Base-by-base conservation (phyloP, 2,888 invertebrate genomes). In the Lasioglossum pauxillum region DNA sequence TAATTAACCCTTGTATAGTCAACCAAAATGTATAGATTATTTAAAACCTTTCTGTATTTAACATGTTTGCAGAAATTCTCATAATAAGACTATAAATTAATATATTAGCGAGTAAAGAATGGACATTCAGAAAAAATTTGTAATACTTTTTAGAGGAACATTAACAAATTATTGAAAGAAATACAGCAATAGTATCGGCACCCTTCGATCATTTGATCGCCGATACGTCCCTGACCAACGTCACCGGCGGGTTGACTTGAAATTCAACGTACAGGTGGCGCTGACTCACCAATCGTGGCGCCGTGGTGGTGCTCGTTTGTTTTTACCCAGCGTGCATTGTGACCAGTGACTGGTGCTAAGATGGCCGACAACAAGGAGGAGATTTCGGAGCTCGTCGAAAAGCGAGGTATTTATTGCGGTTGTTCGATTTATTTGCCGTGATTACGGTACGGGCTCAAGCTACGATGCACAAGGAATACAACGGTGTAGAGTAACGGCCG, bases 351-450 rank as follows among this genome's bases (percentile, higher is more conserved):
- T 95, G 94, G 94, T 94, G 95, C 95, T 95, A 95, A 95, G 95
- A 95, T 95, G 95, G 95, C 95, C 92, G 95, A 95, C 95, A 94
- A 94, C 94, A 95, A 95, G 95, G 95, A 95, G 95, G 95, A 95
- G 93, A 94, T 94, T 94, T 94, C 92, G 93, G 94, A 94, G 93
- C 94, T 94, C 94, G 94, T 92, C 92, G 95, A 94, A 90, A 94
- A 95, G 92, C 94, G 94, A 95, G 95, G 95, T 95, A 95, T 92
- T 94, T 94, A 93, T 92, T 84, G 69, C 79, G 12, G 49, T 78
- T 75, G 67, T 69, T 38, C 46, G 69, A 74, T 87, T 91, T 88
- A 89, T 76, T 89, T 73, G 31, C 41, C 38, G 67, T 90, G 88
- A 88, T 87, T 84, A 31, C 69, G 53, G 46, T 64, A 74, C 80